phyloP scores from a whole-genome alignment of 1,140 invertebrate species.

The Frieseomelitta varia region DNA sequence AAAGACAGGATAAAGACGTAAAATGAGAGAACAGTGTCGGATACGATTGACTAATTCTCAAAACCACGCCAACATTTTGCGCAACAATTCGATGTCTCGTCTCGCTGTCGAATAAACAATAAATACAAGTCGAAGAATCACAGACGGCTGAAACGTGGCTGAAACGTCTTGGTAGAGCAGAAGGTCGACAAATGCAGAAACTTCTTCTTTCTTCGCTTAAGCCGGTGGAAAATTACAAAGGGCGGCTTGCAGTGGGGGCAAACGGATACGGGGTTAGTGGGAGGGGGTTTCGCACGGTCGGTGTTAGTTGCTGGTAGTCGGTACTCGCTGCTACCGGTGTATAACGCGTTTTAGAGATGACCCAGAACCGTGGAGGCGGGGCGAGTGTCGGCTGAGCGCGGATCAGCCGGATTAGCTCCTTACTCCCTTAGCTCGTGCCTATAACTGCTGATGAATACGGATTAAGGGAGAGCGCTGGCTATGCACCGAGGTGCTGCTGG shows the following conservation, averaged over 20 bases:
- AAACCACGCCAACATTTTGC: too few species aligned
- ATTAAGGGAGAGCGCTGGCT: constrained; percentile 70
- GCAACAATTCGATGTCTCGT: too few species aligned
- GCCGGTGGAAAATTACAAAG: constrained; percentile 44
- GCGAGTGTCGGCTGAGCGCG: constrained; percentile 67
- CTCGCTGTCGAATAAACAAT: too few species aligned
- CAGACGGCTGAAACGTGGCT: not conserved
- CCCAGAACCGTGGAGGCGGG: constrained; percentile 62
- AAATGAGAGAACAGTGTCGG: too few species aligned
- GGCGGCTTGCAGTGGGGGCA: not conserved
- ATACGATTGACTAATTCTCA: too few species aligned
- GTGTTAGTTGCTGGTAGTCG: constrained; percentile 12
- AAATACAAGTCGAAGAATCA: too few species aligned
- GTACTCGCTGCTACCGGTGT: constrained; percentile 53
- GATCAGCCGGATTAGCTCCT: constrained; percentile 73
- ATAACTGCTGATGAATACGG: constrained; percentile 75
- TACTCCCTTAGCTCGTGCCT: constrained; percentile 66
- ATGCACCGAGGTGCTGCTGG: constrained; percentile 59
- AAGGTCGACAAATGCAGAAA: not conserved
- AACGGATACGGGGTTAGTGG: too few species aligned
- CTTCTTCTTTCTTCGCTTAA: constrained; percentile 14
- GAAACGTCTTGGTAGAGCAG: not conserved
- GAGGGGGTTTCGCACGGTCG: constrained; percentile 21
- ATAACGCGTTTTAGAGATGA: constrained; percentile 63
- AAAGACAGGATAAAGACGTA: too few species aligned